Evolutionary conservation across 2,797 vertebrate genomes (phyloP).

Genomic region (Gephyroberyx darwinii): DNA sequence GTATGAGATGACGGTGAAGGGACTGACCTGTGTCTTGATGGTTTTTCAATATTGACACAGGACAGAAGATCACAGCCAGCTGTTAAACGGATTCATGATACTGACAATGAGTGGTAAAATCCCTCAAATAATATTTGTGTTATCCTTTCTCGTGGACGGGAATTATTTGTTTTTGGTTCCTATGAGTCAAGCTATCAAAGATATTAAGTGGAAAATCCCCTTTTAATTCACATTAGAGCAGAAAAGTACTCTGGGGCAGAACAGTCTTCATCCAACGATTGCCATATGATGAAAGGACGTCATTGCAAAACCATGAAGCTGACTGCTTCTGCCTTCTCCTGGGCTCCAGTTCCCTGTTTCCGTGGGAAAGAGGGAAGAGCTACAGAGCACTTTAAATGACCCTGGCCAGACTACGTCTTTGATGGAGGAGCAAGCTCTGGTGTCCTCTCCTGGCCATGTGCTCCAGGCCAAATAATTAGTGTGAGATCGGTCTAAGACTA

Average conservation of each 20-base stretch:
- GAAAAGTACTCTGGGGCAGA: background rate
- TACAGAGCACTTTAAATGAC: constrained; percentile 40
- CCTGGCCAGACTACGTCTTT: constrained; percentile 20
- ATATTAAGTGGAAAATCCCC: background rate
- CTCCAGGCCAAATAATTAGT: constrained; percentile 32
- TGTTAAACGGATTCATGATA: no score
- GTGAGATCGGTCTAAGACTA: constrained; percentile 20
- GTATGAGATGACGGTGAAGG: background rate
- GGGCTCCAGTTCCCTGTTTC: constrained; percentile 36
- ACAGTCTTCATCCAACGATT: background rate
- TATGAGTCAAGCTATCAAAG: background rate
- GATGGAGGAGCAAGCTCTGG: constrained; percentile 28
- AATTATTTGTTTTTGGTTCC: background rate
- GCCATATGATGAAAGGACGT: background rate
- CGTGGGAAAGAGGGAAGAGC: constrained; percentile 48
- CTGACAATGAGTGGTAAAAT: background rate
- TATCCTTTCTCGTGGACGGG: background rate
- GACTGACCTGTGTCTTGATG: background rate
- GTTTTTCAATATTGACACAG: background rate
- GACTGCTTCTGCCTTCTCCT: constrained; percentile 9
- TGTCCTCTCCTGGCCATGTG: constrained; percentile 14
- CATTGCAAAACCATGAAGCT: background rate
- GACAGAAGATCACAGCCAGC: background rate
- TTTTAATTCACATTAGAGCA: background rate
- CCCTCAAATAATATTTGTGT: background rate